These are phyloP conservation scores for Acipenser ruthenus DNA, from an alignment of 2,797 vertebrate species.

Conservation along the genomic window DNA sequence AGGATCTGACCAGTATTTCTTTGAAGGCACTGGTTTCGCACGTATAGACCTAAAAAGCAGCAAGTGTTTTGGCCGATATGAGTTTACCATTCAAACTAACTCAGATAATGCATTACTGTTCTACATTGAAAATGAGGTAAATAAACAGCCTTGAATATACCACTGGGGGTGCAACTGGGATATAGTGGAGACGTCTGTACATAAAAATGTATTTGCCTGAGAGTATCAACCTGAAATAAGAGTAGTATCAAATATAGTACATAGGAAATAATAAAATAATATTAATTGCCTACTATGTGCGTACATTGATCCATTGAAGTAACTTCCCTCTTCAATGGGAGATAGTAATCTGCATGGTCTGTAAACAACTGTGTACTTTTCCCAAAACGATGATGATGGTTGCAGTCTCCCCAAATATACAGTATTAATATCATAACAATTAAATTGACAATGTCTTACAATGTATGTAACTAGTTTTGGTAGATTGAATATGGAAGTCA, in stretches of 20 bases:
- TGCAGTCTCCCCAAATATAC: too few species aligned
- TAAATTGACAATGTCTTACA: too few species aligned
- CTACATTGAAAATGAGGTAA: constrained; percentile 45
- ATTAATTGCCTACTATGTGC: constrained; percentile 17
- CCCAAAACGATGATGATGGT: too few species aligned
- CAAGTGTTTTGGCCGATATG: rapidly evolving
- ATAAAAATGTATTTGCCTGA: background rate
- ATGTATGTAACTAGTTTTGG: too few species aligned
- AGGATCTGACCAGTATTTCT: constrained; percentile 25
- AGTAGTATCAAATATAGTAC: background rate
- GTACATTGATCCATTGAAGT: too few species aligned
- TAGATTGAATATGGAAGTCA: background rate
- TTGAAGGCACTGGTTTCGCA: constrained; percentile 55
- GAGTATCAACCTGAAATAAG: too few species aligned
- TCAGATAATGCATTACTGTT: constrained; percentile 50
- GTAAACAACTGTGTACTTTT: too few species aligned
- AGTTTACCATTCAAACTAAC: constrained; percentile 17
- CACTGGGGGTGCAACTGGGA: background rate
- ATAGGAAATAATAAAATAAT: constrained; percentile 13
- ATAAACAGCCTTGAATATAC: background rate
- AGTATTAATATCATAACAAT: too few species aligned
- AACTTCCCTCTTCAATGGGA: too few species aligned
- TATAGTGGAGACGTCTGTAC: background rate
- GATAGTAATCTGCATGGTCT: too few species aligned
- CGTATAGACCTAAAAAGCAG: constrained; percentile 20